Percentiles rank a stretch among this genome's conserved stretches.
Evolutionary conservation across 2,797 vertebrate genomes (phyloP).

Genomic region (Morus bassanus): DNA sequence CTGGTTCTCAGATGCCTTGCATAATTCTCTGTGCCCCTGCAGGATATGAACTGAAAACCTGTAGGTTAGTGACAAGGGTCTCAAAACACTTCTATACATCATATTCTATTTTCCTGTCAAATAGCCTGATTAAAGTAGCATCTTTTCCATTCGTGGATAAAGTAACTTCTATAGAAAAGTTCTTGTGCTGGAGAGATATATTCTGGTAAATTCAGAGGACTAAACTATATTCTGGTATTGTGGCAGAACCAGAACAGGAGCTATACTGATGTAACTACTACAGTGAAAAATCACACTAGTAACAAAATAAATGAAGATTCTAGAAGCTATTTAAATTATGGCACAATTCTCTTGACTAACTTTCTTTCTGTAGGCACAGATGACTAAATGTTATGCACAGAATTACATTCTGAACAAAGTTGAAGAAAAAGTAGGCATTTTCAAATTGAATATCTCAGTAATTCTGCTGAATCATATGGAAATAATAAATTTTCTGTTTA

Average conservation of each 20-base stretch:
- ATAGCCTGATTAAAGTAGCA: not conserved
- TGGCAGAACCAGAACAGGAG: not conserved
- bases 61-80: not conserved
- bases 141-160: not conserved
- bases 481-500: not conserved
- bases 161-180: not conserved
- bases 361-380: not conserved
- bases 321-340: not conserved
- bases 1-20: not conserved
- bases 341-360: not conserved
- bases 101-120: rapidly evolving
- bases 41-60: not conserved
- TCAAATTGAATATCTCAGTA: not conserved
- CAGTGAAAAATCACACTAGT: not conserved
- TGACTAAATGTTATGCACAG: not conserved
- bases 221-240: not conserved
- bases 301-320: not conserved
- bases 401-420: not conserved
- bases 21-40: not conserved
- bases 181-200: not conserved
- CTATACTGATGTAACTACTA: not conserved
- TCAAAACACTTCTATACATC: not conserved
- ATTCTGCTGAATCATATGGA: not conserved
- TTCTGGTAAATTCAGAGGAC: not conserved
- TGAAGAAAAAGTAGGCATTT: not conserved